A percentile compares a stretch with the other conserved stretches of the same genome.
Conservation (phyloP, 2,888 invertebrate genomes). For the Eristalis tenax region DNA sequence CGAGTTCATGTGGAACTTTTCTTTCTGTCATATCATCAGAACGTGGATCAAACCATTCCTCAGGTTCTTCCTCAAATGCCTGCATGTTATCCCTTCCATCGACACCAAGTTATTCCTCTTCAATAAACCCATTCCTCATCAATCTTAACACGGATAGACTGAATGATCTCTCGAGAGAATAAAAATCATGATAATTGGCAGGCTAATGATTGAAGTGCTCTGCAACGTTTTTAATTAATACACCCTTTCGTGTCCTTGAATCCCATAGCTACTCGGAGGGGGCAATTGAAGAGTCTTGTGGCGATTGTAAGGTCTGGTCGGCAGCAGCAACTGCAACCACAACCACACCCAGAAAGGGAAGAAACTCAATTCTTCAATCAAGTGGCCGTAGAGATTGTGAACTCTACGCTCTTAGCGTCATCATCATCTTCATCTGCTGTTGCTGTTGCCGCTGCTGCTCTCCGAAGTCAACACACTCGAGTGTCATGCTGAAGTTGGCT, state of each 20-base stretch:
- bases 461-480: constrained; percentile 48
- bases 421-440: constrained; percentile 1
- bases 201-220: constrained; percentile 7
- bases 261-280: constrained; percentile 33
- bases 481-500: constrained; percentile 42
- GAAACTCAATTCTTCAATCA: constrained; percentile 21
- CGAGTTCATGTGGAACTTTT: background rate
- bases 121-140: background rate
- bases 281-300: constrained; percentile 17
- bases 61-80: no score
- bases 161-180: background rate
- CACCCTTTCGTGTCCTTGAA: constrained; percentile 15
- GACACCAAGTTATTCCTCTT: background rate
- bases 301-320: constrained; percentile 16
- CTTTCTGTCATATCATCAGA: background rate
- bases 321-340: constrained; percentile 9
- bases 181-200: constrained; percentile 17
- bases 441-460: background rate
- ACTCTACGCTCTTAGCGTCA: constrained; percentile 27
- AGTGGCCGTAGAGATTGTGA: constrained; percentile 34
- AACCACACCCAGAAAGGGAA: background rate
- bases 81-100: no score
- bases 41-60: no score
- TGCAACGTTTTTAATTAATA: background rate
- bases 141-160: background rate